Conservation (phyloP, 2,888 invertebrate species). For the Cerastis rubricosa region DNA sequence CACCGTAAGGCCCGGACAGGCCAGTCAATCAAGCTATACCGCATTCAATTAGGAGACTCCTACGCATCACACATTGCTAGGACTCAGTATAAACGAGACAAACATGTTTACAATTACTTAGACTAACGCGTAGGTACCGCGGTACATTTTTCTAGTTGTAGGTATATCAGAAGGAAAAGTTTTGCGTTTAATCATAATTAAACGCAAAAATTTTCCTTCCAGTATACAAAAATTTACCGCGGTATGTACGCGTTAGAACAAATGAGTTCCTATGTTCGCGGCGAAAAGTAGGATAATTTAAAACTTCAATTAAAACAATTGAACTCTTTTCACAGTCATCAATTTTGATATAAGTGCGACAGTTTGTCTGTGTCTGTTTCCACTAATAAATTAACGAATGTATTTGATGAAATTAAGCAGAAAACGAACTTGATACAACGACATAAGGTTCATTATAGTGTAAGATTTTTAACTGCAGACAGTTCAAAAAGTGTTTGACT, state of each 20-base stretch:
- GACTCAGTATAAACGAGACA: constrained; percentile 13
- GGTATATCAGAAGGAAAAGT: constrained; percentile 13
- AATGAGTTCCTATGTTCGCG: not conserved
- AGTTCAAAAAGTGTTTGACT: not conserved
- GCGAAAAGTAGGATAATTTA: not conserved
- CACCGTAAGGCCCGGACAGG: constrained; percentile 11
- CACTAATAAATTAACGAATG: constrained; percentile 6
- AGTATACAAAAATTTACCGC: no score
- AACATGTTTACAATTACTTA: constrained; percentile 34
- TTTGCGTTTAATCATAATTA: not conserved
- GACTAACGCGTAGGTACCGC: constrained; percentile 7
- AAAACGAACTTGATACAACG: not conserved
- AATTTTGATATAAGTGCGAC: not conserved
- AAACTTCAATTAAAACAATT: constrained; percentile 5
- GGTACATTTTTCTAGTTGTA: not conserved
- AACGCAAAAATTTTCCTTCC: no score
- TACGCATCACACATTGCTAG: constrained; percentile 48
- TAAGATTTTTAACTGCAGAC: not conserved
- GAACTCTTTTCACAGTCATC: not conserved
- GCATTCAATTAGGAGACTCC: constrained; percentile 47
- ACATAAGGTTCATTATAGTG: not conserved
- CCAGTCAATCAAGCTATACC: constrained; percentile 41
- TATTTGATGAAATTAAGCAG: constrained; percentile 1
- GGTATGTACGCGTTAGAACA: not conserved
- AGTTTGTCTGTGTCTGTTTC: not conserved